Evolutionary conservation across 2,888 invertebrate genomes (phyloP).

Genomic region (Melieria crassipennis): DNA sequence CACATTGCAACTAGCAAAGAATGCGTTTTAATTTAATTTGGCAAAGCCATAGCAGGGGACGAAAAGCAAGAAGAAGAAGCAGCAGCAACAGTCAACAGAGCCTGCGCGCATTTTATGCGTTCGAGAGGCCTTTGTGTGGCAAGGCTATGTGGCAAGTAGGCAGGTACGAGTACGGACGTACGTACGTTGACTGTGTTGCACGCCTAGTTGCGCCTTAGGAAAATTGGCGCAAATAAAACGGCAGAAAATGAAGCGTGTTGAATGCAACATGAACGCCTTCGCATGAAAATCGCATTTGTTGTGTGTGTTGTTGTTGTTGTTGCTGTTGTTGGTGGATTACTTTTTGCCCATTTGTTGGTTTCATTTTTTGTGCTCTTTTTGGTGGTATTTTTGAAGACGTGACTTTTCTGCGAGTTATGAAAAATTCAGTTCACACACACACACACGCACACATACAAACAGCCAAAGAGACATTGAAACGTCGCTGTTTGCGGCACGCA

Average conservation of each 20-base stretch:
- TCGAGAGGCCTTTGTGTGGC: too few species aligned
- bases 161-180: too few species aligned
- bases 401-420: constrained; percentile 42
- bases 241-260: neutral
- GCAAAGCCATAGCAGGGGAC: neutral
- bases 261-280: constrained; percentile 36
- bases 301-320: constrained; percentile 9
- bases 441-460: constrained; percentile 38
- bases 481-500: constrained; percentile 21
- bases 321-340: neutral
- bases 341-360: too few species aligned
- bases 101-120: neutral
- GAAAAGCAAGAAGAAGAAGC: neutral
- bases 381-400: constrained; percentile 35
- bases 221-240: constrained; percentile 24
- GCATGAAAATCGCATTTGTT: constrained; percentile 33
- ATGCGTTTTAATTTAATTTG: constrained; percentile 33
- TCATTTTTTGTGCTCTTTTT: neutral
- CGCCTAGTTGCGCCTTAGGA: constrained; percentile 29
- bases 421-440: constrained; percentile 24
- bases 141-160: too few species aligned
- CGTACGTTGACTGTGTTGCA: constrained; percentile 8
- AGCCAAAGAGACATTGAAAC: constrained; percentile 49
- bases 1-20: constrained; percentile 1
- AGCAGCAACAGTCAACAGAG: neutral